Percentiles rank a stretch among this genome's conserved stretches.
phyloP scores from a whole-genome alignment of 2,113 vertebrate species.

The Antigone vipio region DNA sequence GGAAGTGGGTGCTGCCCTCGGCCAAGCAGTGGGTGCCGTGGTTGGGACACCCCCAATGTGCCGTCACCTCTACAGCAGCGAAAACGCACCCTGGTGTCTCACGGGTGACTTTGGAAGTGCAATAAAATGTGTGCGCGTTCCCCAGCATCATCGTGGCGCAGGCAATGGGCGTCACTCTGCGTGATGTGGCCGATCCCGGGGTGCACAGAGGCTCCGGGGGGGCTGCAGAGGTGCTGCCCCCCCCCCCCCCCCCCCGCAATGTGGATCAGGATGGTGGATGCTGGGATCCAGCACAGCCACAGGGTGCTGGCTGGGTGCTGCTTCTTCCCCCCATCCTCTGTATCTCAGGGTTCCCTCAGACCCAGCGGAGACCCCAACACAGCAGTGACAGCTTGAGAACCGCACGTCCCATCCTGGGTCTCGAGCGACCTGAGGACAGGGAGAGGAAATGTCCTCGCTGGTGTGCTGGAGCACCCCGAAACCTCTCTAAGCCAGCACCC shows the following conservation, averaged over 20 bases:
- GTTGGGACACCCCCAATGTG: background rate
- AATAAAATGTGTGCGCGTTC: accelerated
- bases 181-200: accelerated
- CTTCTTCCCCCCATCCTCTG: background rate
- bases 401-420: accelerated
- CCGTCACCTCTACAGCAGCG: accelerated
- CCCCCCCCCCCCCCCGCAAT: background rate
- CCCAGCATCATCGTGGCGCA: accelerated
- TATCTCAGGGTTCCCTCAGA: no score
- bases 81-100: background rate
- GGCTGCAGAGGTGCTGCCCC: background rate
- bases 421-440: background rate
- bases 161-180: background rate
- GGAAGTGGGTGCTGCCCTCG: background rate
- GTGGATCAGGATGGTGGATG: accelerated
- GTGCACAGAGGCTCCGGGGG: accelerated
- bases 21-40: background rate
- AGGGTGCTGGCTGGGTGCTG: background rate
- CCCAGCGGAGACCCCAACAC: accelerated
- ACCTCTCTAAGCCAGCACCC: background rate
- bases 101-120: background rate
- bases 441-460: background rate
- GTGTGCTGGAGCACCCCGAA: background rate
- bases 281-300: background rate
- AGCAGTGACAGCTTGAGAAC: background rate